Evolutionary conservation across 92 coral and sea anemone genomes (phyloP).

Genomic region (Epizoanthus fatuus): DNA sequence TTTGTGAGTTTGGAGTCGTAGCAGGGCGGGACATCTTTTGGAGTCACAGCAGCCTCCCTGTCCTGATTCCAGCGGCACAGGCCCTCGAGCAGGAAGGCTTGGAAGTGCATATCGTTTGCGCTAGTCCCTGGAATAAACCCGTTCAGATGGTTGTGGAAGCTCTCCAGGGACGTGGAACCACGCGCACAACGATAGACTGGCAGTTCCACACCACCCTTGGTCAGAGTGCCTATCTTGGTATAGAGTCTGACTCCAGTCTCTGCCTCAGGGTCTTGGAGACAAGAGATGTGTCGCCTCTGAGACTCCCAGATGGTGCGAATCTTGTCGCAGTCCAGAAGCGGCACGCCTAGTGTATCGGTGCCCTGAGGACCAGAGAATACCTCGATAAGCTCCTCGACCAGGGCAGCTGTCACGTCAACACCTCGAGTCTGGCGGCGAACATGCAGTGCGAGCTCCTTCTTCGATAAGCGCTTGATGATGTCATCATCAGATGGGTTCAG

Average conservation of each 20-base stretch:
- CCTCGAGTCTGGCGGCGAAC: conserved; percentile 59
- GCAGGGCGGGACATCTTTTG: background rate
- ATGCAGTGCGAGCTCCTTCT: conserved; percentile 65
- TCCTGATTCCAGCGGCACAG: conserved; percentile 68
- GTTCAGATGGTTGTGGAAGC: conserved; percentile 34
- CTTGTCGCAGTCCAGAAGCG: conserved; percentile 56
- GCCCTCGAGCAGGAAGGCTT: conserved; percentile 80
- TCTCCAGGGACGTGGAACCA: conserved; percentile 48
- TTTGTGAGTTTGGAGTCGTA: background rate
- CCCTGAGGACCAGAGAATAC: conserved; percentile 68
- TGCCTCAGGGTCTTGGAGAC: conserved; percentile 16
- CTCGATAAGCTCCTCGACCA: conserved; percentile 43
- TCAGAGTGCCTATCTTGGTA: conserved; percentile 1
- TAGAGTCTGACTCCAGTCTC: conserved; percentile 16
- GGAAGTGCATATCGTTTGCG: conserved; percentile 78
- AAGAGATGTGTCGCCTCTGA: conserved; percentile 22
- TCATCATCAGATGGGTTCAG: conserved; percentile 43
- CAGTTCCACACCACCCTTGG: conserved; percentile 15
- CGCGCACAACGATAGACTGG: conserved; percentile 17
- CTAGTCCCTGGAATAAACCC: conserved; percentile 59
- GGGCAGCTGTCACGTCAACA: too few relatives aligned
- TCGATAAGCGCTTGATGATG: conserved; percentile 37
- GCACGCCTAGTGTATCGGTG: conserved; percentile 62
- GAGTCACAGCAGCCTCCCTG: conserved; percentile 32
- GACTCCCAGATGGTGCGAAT: conserved; percentile 35